Base-by-base conservation (phyloP, 2,113 vertebrate species). In the Urocynchramus pylzowi region DNA sequence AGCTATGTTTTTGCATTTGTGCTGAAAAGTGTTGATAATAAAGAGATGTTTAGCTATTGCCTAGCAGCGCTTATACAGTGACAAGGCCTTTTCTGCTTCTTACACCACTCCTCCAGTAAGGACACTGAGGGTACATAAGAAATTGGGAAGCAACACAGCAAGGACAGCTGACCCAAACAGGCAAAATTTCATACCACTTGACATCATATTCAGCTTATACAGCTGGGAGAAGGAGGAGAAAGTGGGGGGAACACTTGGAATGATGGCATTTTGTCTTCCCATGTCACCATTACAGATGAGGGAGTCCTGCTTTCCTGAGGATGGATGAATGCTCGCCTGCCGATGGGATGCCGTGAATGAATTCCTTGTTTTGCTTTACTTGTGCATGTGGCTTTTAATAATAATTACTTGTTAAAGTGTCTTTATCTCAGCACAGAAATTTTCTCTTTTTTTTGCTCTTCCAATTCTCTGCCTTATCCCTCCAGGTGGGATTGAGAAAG, bases 211-310 rank as follows among this genome's bases (percentile, higher is more conserved):
- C 16, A 59, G 30, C 44, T 28, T 37, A 24, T 28, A 31, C 35
- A 71, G 18, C 11, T 35, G 39, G 10, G 13, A 35, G 39, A 83
- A 83, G 57, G 24, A 47, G 26, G 11, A 61, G 13, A 64, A 77
- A 28, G 3, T 22, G 1, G 6, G 2, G 3, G 10, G 4, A 11
- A 28, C 3, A 3, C 15, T 44, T 37, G 13, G 4, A 70, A 42
- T 35, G 4, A 70, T 57, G 22, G 2, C 20, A 27, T 73, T 89
- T 80, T 83, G 7, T 42, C 31, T 67, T 71, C 3, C 31, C 11
- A 37, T 37, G 18, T 37, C 22, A 54, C 15, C 2, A 4, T 35
- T 59, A 42, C 16, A 8, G 6, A 14, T 16, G 4, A 77, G 42
- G 7, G 11, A 78, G 13, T 26, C 13, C 11, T 77, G 18, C 9